Evolutionary conservation across 2,797 vertebrate species (phyloP).

Genomic region (Sebastolobus altivelis): DNA sequence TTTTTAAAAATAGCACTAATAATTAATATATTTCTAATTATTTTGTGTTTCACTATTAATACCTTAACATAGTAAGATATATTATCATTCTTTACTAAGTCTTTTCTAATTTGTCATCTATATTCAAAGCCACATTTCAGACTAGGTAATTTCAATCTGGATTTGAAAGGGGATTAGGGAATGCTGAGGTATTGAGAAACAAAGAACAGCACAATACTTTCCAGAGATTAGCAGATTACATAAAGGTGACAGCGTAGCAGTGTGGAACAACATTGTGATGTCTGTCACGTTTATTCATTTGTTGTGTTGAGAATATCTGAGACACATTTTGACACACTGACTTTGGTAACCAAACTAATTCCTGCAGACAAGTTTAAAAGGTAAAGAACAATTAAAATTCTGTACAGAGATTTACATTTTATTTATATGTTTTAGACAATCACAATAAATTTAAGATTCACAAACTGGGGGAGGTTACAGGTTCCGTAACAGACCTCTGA

Average conservation of each 20-base stretch:
- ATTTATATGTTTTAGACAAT: slow-evolving; percentile 83
- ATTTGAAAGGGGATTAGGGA: slow-evolving; percentile 60
- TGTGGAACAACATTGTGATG: slow-evolving; percentile 5
- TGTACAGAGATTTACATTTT: slow-evolving; percentile 81
- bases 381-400: slow-evolving; percentile 12
- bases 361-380: not conserved
- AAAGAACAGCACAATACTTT: slow-evolving; percentile 41
- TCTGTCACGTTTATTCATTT: not conserved
- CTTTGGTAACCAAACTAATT: not conserved
- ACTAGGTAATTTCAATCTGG: slow-evolving; percentile 18
- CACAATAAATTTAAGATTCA: slow-evolving; percentile 73
- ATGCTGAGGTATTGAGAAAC: slow-evolving; percentile 72
- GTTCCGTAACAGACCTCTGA: slow-evolving; percentile 72
- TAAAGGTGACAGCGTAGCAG: slow-evolving; percentile 12
- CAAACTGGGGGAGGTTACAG: slow-evolving; percentile 57
- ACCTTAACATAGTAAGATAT: not conserved
- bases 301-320: not conserved
- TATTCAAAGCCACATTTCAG: slow-evolving; percentile 1
- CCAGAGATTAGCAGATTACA: slow-evolving; percentile 75
- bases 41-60: not conserved
- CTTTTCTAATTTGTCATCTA: not conserved
- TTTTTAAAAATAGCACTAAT: fast-evolving
- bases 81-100: not conserved
- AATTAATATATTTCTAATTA: not conserved
- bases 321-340: not conserved